Conservation (phyloP, 1,140 invertebrate species). For the Agrypnia vestita region DNA sequence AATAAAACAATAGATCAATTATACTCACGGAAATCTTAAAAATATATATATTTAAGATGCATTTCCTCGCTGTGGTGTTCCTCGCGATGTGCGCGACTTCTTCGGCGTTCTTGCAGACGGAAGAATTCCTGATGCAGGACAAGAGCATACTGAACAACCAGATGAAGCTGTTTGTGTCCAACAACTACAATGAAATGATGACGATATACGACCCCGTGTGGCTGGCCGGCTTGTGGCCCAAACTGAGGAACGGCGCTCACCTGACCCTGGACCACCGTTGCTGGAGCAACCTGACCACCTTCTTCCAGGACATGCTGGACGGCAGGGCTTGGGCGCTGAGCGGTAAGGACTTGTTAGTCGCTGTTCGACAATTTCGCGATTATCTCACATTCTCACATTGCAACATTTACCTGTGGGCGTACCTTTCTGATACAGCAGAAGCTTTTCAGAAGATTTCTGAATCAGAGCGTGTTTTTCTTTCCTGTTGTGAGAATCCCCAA, state of each 20-base stretch:
- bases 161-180: slow-evolving; percentile 52
- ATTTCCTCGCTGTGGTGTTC: background rate
- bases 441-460: no score
- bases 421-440: background rate
- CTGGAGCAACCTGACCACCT: slow-evolving; percentile 66
- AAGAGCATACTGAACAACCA: slow-evolving; percentile 30
- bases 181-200: slow-evolving; percentile 66
- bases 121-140: slow-evolving; percentile 2
- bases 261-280: slow-evolving; percentile 64
- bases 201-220: slow-evolving; percentile 70
- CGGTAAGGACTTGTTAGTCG: slow-evolving; percentile 60
- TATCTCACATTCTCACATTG: background rate
- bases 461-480: no score
- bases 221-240: slow-evolving; percentile 70
- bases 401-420: background rate
- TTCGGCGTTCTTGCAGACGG: slow-evolving; percentile 8
- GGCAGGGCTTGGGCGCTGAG: slow-evolving; percentile 69
- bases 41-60: background rate
- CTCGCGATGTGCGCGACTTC: background rate
- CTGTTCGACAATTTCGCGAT: background rate
- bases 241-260: slow-evolving; percentile 70
- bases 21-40: background rate
- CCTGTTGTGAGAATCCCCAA: no score
- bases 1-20: background rate
- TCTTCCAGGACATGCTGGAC: slow-evolving; percentile 67